Evolutionary conservation across 2,888 invertebrate species (phyloP).

Genomic region (Baronia brevicornis): DNA sequence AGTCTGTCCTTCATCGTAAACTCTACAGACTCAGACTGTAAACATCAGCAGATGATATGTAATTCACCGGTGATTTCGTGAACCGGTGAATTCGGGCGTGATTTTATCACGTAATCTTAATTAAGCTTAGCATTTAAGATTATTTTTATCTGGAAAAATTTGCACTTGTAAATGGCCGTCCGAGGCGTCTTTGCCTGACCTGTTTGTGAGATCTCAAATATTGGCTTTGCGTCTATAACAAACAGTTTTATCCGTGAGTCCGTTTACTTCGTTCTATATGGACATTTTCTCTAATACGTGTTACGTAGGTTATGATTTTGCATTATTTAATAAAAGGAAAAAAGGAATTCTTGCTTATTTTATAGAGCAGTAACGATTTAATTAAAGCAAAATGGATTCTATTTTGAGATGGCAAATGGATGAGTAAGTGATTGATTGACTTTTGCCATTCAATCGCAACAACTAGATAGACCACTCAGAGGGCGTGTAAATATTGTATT

Average conservation of each 20-base stretch:
- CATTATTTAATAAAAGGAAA: no score
- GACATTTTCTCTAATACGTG: constrained; percentile 20
- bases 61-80: no score
- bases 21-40: constrained; percentile 12
- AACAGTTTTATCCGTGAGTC: constrained; percentile 63
- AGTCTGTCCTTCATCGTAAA: constrained; percentile 9
- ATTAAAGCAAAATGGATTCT: no score
- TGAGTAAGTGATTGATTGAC: no score
- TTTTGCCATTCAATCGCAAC: no score
- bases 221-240: constrained; percentile 48
- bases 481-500: no score
- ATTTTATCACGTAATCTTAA: constrained; percentile 52
- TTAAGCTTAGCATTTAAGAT: constrained; percentile 48
- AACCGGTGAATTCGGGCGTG: constrained; percentile 32
- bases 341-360: no score
- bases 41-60: constrained; percentile 26
- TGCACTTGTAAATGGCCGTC: constrained; percentile 65
- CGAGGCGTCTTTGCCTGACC: constrained; percentile 55
- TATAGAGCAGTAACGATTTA: no score
- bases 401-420: no score
- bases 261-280: constrained; percentile 53
- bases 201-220: constrained; percentile 64
- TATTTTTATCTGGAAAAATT: constrained; percentile 70
- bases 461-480: no score
- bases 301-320: no score